A percentile compares a stretch with the other conserved stretches of the same genome.
phyloP scores from a whole-genome alignment of 2,888 invertebrate genomes.

The Agrotis segetum region DNA sequence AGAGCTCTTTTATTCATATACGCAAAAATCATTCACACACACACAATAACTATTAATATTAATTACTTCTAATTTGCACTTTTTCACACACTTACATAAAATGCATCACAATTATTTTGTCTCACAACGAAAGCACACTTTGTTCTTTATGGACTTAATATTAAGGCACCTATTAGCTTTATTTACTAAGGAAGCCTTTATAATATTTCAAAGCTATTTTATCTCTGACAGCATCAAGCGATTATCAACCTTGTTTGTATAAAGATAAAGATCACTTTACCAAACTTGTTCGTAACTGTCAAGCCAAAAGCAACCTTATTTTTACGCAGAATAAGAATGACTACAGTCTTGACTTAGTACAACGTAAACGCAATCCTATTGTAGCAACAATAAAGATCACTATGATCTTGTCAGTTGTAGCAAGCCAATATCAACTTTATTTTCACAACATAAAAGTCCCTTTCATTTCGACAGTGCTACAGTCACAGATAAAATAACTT shows the following conservation, averaged over 20 bases:
- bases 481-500: not conserved
- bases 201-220: not conserved
- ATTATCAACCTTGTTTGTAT: not conserved
- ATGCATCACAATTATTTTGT: slow-evolving; percentile 55
- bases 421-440: not conserved
- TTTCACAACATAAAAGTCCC: not conserved
- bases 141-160: slow-evolving; percentile 56
- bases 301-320: not conserved
- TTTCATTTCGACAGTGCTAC: not conserved
- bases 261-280: not conserved
- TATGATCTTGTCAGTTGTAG: not conserved
- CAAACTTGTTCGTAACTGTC: not conserved
- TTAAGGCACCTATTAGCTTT: slow-evolving; percentile 44
- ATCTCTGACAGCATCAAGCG: not conserved
- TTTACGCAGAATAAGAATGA: not conserved
- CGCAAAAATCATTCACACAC: slow-evolving; percentile 53
- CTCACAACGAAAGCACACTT: slow-evolving; percentile 51
- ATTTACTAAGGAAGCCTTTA: slow-evolving; percentile 28
- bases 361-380: no score
- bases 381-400: not conserved
- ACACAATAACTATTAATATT: slow-evolving; percentile 31
- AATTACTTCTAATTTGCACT: slow-evolving; percentile 66
- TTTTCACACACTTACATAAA: slow-evolving; percentile 50
- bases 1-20: slow-evolving; percentile 41
- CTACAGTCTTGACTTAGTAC: no score